These are phyloP conservation scores for Myotis lucifugus DNA, from an alignment of 2,113 vertebrate species.

Conservation along the genomic window DNA sequence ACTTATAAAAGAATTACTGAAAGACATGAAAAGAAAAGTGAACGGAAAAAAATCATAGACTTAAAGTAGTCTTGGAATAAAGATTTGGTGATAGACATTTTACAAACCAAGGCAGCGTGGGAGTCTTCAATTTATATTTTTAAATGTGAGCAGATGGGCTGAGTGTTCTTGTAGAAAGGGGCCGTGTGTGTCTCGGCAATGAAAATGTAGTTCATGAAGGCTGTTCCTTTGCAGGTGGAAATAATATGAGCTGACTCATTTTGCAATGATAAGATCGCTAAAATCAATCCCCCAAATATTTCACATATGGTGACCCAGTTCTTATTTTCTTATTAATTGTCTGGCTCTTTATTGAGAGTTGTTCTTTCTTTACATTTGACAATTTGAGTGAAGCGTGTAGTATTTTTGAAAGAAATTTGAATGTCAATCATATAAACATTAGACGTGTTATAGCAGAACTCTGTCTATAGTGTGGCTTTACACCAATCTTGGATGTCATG, in stretches of 20 bases:
- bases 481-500: background rate
- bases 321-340: conserved; percentile 63
- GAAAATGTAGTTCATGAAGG: conserved; percentile 75
- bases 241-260: conserved; percentile 72
- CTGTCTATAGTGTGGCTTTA: background rate
- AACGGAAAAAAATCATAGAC: conserved; percentile 45
- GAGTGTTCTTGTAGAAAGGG: conserved; percentile 78
- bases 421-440: background rate
- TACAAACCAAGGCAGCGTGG: conserved; percentile 79
- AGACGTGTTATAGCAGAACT: background rate
- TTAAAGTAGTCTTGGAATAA: conserved; percentile 61
- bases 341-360: background rate
- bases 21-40: conserved; percentile 42
- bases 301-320: conserved; percentile 77
- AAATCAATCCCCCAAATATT: conserved; percentile 51
- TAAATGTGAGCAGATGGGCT: conserved; percentile 80
- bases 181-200: conserved; percentile 68
- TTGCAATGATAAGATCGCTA: conserved; percentile 46
- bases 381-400: conserved; percentile 42
- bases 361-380: conserved; percentile 55
- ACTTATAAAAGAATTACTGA: background rate
- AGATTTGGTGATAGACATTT: conserved; percentile 77
- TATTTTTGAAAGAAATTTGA: conserved; percentile 31
- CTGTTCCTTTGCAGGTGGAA: conserved; percentile 81
- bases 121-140: conserved; percentile 79